Conservation (phyloP, 2,797 vertebrate genomes). For the Microcaecilia unicolor region DNA sequence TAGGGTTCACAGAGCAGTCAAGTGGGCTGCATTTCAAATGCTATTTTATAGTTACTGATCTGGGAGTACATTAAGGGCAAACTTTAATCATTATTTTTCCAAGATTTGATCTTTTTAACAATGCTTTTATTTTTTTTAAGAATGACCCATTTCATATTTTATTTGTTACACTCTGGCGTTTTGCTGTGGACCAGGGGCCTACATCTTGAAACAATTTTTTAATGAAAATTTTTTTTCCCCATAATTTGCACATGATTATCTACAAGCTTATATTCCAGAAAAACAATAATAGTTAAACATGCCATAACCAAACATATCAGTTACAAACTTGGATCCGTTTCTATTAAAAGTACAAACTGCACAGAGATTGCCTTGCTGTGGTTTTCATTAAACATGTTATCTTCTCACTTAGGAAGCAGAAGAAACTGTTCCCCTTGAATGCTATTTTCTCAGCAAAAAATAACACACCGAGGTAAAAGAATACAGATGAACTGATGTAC, state of each 20-base stretch:
- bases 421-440: neutral
- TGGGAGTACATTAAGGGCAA: neutral
- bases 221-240: neutral
- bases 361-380: neutral
- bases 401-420: neutral
- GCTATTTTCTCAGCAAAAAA: neutral
- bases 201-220: slow-evolving; percentile 5
- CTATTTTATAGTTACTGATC: no score
- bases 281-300: neutral
- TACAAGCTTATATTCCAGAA: neutral
- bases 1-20: accelerated
- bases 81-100: neutral
- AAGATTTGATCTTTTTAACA: neutral
- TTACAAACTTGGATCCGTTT: accelerated
- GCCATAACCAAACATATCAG: neutral
- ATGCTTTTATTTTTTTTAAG: neutral
- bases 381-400: slow-evolving; percentile 2
- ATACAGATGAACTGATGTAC: slow-evolving; percentile 6
- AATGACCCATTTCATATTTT: neutral
- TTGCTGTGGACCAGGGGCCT: neutral
- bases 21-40: no score
- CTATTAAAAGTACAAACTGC: accelerated
- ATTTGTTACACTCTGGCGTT: neutral
- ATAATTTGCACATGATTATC: slow-evolving; percentile 1
- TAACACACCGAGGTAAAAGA: slow-evolving; percentile 1